Base-by-base conservation (phyloP, 92 coral and sea anemone genomes). In the Nematostella vectensis region DNA sequence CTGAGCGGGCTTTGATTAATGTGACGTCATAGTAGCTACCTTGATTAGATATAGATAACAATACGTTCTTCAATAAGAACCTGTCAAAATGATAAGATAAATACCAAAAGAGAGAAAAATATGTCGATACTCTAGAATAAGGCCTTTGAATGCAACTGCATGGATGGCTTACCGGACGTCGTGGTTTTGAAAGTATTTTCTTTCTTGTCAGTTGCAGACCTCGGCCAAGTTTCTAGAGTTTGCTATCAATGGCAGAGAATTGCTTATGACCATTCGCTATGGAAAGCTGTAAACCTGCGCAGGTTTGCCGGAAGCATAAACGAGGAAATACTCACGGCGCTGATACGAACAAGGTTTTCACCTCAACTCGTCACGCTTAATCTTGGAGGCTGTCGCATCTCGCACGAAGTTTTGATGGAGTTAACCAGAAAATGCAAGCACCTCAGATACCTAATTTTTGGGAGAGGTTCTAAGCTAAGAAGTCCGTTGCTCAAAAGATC, bases 201-300 rank as follows among this genome's bases (percentile, higher is more conserved):
- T 10, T 88, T 78, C 25, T 58, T 93, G 47, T 70, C 89, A 21
- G 57, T 86, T 12, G 53, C 80, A 19, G 96, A 93, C 58, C 71
- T 93, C 48, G 96, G 99, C 18, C 63, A 77, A 44, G 99, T 77
- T 11, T 83, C 96, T 11, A 78, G 71, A 55, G 99, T 93, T 2
- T 93, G 99, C 65, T 73, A 70, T 31, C 75, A 81, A 27, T 93
- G 99, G 99, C 77, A 84, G 31, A 67, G 99, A 31, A 83, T 93
- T 4, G 81, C 99, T 25, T 86, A 93, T 68, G 99, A 93, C 52
- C 93, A 85, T 50, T 78, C 82, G 27, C 57, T 93, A 44, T 93
- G 99, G 99, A 88, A 78, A 62, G 73, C 85, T 29, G 96, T 93
- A 30, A 93, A 86, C 43, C 51, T 93, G 29, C 83, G 86, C 55